phyloP scores from a whole-genome alignment of 2,888 invertebrate genomes.

The Tetropium fuscum region DNA sequence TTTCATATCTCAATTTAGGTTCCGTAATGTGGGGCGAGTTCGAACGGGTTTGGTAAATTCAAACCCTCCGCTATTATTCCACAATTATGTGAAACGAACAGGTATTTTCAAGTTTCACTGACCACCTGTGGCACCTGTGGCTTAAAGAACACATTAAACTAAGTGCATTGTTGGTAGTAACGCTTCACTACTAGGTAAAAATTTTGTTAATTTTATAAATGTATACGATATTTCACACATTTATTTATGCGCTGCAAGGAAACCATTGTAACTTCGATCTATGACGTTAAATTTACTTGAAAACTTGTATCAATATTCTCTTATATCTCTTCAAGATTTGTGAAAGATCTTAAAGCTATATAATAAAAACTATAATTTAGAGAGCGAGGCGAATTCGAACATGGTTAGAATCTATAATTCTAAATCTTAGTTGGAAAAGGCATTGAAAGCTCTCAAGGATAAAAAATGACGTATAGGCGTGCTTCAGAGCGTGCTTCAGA shows the following conservation, averaged over 20 bases:
- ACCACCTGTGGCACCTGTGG: not conserved
- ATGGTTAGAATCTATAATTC: not conserved
- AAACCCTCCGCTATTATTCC: not conserved
- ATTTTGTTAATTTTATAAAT: not conserved
- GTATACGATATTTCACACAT: not conserved
- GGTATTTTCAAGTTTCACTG: not conserved
- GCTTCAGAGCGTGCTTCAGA: not conserved
- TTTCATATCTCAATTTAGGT: no score
- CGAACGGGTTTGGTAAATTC: not conserved
- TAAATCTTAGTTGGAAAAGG: not conserved
- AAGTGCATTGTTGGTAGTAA: not conserved
- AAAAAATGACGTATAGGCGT: not conserved
- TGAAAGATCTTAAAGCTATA: not conserved
- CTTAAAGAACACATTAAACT: not conserved
- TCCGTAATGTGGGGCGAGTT: not conserved
- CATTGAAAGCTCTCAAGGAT: not conserved
- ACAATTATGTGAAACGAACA: not conserved
- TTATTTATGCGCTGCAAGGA: not conserved
- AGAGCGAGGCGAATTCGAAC: not conserved
- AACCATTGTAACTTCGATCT: not conserved
- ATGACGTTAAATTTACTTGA: not conserved
- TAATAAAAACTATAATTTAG: not conserved
- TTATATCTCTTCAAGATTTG: not conserved
- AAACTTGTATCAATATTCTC: not conserved
- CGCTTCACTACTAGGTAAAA: not conserved